Percentiles rank a stretch among this genome's conserved stretches.
Evolutionary conservation across 1,140 invertebrate genomes (phyloP).

Genomic region (Tyrophagus putrescentiae): DNA sequence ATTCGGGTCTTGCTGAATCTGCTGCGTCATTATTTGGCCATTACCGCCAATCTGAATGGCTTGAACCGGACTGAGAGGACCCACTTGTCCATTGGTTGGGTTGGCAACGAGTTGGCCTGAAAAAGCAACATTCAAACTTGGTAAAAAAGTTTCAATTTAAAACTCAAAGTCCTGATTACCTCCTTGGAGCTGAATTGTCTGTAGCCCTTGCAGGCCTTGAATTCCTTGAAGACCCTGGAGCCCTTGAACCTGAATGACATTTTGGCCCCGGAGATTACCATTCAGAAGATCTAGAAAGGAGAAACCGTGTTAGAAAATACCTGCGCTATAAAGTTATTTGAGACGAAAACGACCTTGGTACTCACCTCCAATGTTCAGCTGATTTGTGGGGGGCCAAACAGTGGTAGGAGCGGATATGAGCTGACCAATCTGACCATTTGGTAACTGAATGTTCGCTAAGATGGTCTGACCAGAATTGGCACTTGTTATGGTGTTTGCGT

Average conservation of each 20-base stretch:
- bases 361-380: conserved; percentile 23
- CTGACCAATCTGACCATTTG: conserved; percentile 31
- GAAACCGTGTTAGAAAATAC: background rate
- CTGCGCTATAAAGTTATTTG: background rate
- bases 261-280: conserved; percentile 27
- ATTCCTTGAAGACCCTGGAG: conserved; percentile 30
- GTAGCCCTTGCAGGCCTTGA: conserved; percentile 31
- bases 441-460: conserved; percentile 31
- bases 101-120: conserved; percentile 27
- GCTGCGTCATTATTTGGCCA: conserved; percentile 27
- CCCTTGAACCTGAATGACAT: conserved; percentile 29
- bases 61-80: conserved; percentile 31
- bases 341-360: too few relatives aligned
- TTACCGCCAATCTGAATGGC: conserved; percentile 29
- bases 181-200: conserved; percentile 33
- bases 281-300: background rate
- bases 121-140: conserved; percentile 28
- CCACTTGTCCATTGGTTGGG: conserved; percentile 26
- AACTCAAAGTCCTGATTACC: conserved; percentile 26
- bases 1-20: conserved; percentile 53
- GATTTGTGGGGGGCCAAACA: conserved; percentile 23
- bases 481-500: background rate
- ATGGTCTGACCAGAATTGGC: conserved; percentile 20
- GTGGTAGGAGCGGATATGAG: conserved; percentile 23
- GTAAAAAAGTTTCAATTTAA: conserved; percentile 25